Evolutionary conservation across 2,888 invertebrate species (phyloP), one percentile per base, ranked within the genome.

Genomic region (Thelaira solivaga): DNA sequence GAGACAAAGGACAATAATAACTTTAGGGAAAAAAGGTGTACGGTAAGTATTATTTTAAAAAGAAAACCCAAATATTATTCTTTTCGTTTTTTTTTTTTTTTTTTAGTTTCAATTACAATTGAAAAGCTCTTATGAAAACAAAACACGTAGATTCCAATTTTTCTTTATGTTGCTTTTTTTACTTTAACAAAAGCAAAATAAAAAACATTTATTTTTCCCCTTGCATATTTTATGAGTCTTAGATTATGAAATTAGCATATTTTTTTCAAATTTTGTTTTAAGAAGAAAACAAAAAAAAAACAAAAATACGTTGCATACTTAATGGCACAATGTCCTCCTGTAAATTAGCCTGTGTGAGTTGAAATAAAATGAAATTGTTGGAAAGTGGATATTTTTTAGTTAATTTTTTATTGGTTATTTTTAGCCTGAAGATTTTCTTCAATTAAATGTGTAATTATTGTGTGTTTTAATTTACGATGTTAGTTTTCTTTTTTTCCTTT

Each of bases 361-460:
- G n/a, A 20, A 20, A 6, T 20, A 7, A 4, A 13, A 36, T 13
- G 11, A 24, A 20, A 13, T 8, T 22, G 13, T 1, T 31, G 31
- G n/a, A 51, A 51, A 39, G 20, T 18, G 31, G 22, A 31, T 29
- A n/a, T n/a, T 41, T 34, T 26, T 36, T 26, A 31, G 55, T 62
- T 34, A 24, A 80, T 81, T 81, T 83, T 81, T 81, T 68, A 7
- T 62, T 24, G 41, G 18, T 34, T 64, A 51, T 39, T 55, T 71
- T 72, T 62, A 53, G 62, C 69, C 65, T 49, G 22, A 76, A 81
- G 82, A 80, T 83, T 81, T 83, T 80, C 83, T 85, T 85, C 87
- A 86, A 88, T 87, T 87, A 87, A 87, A 88, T 84, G 86, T 86
- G 87, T 87, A 87, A 87, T 87, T 88, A 87, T 86, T 82, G 82